Conservation (phyloP, 2,797 vertebrate species). For the Anisognathus igniventris region DNA sequence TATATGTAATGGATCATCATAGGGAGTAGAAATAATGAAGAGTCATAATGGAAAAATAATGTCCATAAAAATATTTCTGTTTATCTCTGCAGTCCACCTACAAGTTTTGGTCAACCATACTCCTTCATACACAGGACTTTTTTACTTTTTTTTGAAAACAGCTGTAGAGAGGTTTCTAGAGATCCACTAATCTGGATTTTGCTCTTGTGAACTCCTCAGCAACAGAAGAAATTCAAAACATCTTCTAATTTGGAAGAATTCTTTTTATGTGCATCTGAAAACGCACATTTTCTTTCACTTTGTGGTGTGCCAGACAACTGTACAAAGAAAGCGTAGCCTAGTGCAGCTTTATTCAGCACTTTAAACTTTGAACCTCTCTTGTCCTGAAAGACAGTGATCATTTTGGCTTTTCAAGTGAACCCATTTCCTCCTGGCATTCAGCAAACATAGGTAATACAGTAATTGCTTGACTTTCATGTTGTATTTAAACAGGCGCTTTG, state of each 20-base stretch:
- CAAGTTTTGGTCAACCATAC: background rate
- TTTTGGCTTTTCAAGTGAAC: background rate
- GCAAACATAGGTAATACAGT: background rate
- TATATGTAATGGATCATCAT: background rate
- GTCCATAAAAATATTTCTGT: background rate
- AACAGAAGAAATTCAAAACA: background rate
- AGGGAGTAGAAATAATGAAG: background rate
- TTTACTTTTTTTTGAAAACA: background rate
- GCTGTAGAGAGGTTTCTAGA: background rate
- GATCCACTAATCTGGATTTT: background rate
- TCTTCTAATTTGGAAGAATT: background rate
- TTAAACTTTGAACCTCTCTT: background rate
- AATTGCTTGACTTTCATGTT: background rate
- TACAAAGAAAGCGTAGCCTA: background rate
- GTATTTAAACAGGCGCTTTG: background rate
- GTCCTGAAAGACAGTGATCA: background rate
- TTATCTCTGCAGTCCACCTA: background rate
- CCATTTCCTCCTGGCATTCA: background rate
- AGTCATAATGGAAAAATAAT: background rate
- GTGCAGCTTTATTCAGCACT: background rate
- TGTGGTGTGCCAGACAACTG: background rate
- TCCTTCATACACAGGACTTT: background rate
- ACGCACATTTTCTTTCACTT: background rate
- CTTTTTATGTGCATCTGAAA: background rate
- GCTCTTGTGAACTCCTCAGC: background rate